phyloP scores from a whole-genome alignment of 2,113 vertebrate species.

The Ciconia boyciana region DNA sequence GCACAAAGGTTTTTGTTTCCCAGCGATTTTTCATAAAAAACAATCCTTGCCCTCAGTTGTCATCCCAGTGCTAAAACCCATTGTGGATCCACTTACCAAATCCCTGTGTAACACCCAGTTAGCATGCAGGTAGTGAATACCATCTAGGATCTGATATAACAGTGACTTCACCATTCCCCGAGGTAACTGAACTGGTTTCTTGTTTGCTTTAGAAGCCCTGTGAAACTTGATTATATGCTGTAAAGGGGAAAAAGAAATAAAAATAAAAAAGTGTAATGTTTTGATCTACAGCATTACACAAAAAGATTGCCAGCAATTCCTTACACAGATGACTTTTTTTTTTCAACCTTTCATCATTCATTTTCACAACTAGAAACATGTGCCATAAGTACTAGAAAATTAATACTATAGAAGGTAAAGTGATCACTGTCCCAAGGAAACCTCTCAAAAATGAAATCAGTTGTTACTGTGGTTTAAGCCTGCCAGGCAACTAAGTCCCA shows the following conservation, averaged over 20 bases:
- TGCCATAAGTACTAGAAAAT: neutral
- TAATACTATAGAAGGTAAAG: neutral
- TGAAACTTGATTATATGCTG: conserved; percentile 99
- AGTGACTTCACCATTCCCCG: conserved; percentile 99
- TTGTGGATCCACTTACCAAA: conserved; percentile 85
- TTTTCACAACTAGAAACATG: neutral
- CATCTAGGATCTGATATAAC: conserved; percentile 98
- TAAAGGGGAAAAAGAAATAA: conserved; percentile 68
- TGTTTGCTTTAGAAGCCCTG: conserved; percentile 99
- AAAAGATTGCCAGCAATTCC: neutral
- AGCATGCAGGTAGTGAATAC: conserved; percentile 99
- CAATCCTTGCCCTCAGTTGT: neutral
- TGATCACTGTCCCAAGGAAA: neutral
- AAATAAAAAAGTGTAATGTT: conserved; percentile 9
- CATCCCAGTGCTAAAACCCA: conserved; percentile 44
- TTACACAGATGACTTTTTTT: neutral
- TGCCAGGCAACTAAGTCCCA: neutral
- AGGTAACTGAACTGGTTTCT: conserved; percentile 98
- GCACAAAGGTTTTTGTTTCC: neutral
- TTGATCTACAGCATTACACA: neutral
- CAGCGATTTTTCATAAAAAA: neutral
- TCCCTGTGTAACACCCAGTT: conserved; percentile 99
- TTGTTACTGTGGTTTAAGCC: neutral
- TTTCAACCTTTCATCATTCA: neutral
- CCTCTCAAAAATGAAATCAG: neutral